Percentiles rank a stretch among this genome's conserved stretches.
Evolutionary conservation across 2,113 vertebrate species (phyloP).

Genomic region (Chaenogobius annularis): DNA sequence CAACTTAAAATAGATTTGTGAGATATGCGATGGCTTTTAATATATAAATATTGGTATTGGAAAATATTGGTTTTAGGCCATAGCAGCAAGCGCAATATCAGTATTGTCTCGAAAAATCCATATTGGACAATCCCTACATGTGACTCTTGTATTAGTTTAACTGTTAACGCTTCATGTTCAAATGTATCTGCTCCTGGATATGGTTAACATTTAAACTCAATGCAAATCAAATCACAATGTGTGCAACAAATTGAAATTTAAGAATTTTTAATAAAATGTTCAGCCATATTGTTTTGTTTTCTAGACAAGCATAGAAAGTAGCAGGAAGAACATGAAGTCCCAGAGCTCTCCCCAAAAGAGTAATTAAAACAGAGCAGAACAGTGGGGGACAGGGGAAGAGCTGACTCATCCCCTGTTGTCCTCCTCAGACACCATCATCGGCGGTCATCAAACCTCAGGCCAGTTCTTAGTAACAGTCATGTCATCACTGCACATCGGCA

Average conservation of each 20-base stretch:
- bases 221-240: too few relatives aligned
- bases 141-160: too few relatives aligned
- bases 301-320: neutral
- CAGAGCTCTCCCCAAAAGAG: slow-evolving; percentile 16
- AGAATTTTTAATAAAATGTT: neutral
- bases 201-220: too few relatives aligned
- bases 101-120: too few relatives aligned
- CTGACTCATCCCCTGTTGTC: slow-evolving; percentile 66
- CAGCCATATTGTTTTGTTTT: neutral
- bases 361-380: slow-evolving; percentile 58
- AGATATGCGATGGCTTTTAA: too few relatives aligned
- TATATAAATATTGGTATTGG: too few relatives aligned
- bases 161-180: too few relatives aligned
- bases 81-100: too few relatives aligned
- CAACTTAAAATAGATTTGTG: too few relatives aligned
- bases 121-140: too few relatives aligned
- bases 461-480: slow-evolving; percentile 53
- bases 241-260: neutral
- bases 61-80: too few relatives aligned
- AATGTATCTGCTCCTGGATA: too few relatives aligned
- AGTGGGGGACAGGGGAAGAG: slow-evolving; percentile 27
- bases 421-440: slow-evolving; percentile 45
- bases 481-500: slow-evolving; percentile 35
- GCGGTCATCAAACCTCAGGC: slow-evolving; percentile 52
- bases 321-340: slow-evolving; percentile 16